phyloP scores from a whole-genome alignment of 2,888 invertebrate genomes.

The Eristalinus aeneus region DNA sequence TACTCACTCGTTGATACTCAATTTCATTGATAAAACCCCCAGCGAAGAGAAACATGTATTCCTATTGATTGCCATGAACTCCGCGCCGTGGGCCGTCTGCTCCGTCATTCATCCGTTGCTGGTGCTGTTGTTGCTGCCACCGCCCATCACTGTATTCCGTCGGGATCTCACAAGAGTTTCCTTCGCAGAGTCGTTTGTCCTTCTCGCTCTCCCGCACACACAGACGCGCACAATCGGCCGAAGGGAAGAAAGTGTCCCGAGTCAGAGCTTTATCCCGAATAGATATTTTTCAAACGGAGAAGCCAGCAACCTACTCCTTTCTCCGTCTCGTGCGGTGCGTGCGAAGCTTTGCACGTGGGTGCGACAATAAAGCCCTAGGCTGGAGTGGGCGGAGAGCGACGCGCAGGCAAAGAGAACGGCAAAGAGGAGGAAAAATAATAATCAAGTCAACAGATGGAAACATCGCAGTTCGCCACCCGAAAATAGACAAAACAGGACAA shows the following conservation, averaged over 20 bases:
- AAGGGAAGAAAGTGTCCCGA: background rate
- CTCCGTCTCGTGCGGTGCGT: conserved; percentile 6
- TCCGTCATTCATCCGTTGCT: conserved; percentile 5
- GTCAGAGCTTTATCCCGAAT: conserved; percentile 37
- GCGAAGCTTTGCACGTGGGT: conserved; percentile 55
- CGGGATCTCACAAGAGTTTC: background rate
- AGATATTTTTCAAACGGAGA: conserved; percentile 7
- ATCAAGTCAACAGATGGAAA: conserved; percentile 37
- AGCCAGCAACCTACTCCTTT: conserved; percentile 45
- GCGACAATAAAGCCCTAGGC: background rate
- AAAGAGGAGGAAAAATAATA: background rate
- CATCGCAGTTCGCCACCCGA: conserved; percentile 33
- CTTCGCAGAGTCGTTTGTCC: background rate
- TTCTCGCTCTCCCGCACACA: background rate
- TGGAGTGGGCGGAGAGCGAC: background rate
- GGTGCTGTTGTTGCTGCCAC: background rate
- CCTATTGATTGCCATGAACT: conserved; percentile 35
- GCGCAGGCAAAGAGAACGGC: background rate
- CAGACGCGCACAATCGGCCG: background rate
- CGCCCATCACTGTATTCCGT: background rate
- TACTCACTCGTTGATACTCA: conserved; percentile 40
- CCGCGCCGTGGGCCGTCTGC: background rate
- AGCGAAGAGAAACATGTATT: background rate
- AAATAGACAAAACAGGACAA: conserved; percentile 48
- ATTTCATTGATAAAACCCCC: conserved; percentile 54